Evolutionary conservation across 30 jellyfish, hydroid and myxozoan species (phyloP).

Genomic region (Aurelia coerulea): DNA sequence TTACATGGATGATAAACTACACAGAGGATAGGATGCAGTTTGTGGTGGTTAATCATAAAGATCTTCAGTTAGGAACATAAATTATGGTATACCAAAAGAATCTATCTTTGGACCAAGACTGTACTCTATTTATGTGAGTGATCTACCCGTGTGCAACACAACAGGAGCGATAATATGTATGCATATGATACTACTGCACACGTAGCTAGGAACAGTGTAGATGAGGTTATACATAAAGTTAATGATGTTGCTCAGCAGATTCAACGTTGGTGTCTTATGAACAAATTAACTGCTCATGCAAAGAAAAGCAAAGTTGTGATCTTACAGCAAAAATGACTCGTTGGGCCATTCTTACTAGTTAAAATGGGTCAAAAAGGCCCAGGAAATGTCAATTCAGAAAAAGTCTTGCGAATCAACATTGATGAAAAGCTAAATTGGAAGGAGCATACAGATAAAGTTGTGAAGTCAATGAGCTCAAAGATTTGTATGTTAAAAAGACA

Average conservation of each 20-base stretch:
- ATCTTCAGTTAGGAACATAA: slow-evolving; percentile 32
- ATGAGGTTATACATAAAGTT: slow-evolving; percentile 28
- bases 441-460: too few species aligned
- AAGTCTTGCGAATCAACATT: too few species aligned
- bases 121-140: slow-evolving; percentile 50
- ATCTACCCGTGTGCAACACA: slow-evolving; percentile 57
- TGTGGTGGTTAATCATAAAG: slow-evolving; percentile 30
- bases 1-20: slow-evolving; percentile 41
- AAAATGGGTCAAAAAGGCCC: too few species aligned
- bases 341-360: slow-evolving; percentile 42
- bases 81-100: slow-evolving; percentile 66
- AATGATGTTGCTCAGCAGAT: slow-evolving; percentile 37
- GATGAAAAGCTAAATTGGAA: too few species aligned
- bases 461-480: too few species aligned
- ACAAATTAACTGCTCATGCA: slow-evolving; percentile 50
- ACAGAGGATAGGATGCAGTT: slow-evolving; percentile 45
- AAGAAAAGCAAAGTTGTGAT: slow-evolving; percentile 54
- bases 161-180: slow-evolving; percentile 8
- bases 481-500: too few species aligned
- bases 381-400: too few species aligned
- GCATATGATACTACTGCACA: slow-evolving; percentile 64
- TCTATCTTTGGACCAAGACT: slow-evolving; percentile 58
- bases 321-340: slow-evolving; percentile 26
- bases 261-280: slow-evolving; percentile 38
- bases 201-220: slow-evolving; percentile 44